These are phyloP conservation scores for Microctonus brassicae DNA, from an alignment of 2,888 invertebrate genomes.

Conservation along the genomic window DNA sequence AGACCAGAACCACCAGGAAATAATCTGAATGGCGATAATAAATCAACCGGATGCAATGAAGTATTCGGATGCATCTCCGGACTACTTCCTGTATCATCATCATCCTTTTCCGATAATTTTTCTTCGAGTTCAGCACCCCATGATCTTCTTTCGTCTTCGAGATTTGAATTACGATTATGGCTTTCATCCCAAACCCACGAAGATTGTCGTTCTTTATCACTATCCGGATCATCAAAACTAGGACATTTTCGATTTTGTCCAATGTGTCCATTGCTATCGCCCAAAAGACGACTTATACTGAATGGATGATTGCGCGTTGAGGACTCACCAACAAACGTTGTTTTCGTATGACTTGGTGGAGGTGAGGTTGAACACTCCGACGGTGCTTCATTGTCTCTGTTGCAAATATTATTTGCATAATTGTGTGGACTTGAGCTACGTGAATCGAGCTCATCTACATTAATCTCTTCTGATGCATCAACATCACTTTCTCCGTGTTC, in stretches of 20 bases:
- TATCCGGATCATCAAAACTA: slow-evolving; percentile 59
- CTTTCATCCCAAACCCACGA: slow-evolving; percentile 62
- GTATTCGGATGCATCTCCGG: slow-evolving; percentile 56
- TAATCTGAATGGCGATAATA: slow-evolving; percentile 59
- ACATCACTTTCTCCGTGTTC: slow-evolving; percentile 64
- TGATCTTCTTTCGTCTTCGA: slow-evolving; percentile 62
- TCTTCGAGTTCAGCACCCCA: slow-evolving; percentile 64
- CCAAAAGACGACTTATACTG: slow-evolving; percentile 66
- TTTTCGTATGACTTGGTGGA: slow-evolving; percentile 55
- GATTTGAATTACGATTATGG: slow-evolving; percentile 49
- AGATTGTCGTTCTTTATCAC: slow-evolving; percentile 61
- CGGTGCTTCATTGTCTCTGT: slow-evolving; percentile 45
- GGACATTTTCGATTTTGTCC: slow-evolving; percentile 58
- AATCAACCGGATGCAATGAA: slow-evolving; percentile 55
- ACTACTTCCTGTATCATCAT: slow-evolving; percentile 64
- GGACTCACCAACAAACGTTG: slow-evolving; percentile 55
- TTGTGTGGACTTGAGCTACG: slow-evolving; percentile 61
- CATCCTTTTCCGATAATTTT: slow-evolving; percentile 64
- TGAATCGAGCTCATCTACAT: slow-evolving; percentile 66
- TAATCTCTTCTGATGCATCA: slow-evolving; percentile 67
- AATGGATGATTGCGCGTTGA: slow-evolving; percentile 65
- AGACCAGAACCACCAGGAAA: slow-evolving; percentile 62
- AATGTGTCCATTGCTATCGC: slow-evolving; percentile 55
- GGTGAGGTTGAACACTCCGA: slow-evolving; percentile 62
- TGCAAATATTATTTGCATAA: slow-evolving; percentile 46